Conservation (phyloP, 2,888 invertebrate species). For the Leptogaster cylindrica region DNA sequence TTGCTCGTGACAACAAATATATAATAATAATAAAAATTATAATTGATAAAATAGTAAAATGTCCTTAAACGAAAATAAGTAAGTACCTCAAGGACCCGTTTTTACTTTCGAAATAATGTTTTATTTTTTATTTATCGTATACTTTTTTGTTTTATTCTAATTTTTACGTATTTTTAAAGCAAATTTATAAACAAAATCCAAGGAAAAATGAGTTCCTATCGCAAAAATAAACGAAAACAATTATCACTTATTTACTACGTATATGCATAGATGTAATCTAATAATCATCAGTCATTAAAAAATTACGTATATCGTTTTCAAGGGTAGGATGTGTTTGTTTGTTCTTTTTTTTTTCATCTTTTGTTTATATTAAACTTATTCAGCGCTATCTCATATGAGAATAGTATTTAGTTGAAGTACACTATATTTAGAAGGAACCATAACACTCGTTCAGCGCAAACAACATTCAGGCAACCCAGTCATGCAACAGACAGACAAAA, state of each 20-base stretch:
- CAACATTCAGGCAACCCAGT: constrained; percentile 6
- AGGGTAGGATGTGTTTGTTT: constrained; percentile 37
- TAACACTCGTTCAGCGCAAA: constrained; percentile 1
- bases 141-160: constrained; percentile 30
- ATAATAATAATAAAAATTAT: background rate
- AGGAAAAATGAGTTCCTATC: constrained; percentile 20
- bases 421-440: constrained; percentile 26
- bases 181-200: constrained; percentile 27
- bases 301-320: constrained; percentile 55
- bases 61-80: constrained; percentile 2
- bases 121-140: constrained; percentile 35
- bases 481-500: constrained; percentile 13
- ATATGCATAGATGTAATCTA: constrained; percentile 43
- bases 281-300: constrained; percentile 53
- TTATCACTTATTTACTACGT: constrained; percentile 22
- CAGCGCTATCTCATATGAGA: constrained; percentile 25
- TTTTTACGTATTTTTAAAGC: too few relatives aligned
- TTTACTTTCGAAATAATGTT: too few relatives aligned
- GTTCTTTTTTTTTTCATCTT: constrained; percentile 30
- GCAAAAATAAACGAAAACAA: constrained; percentile 32
- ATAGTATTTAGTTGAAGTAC: constrained; percentile 20
- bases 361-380: constrained; percentile 5
- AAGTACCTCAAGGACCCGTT: constrained; percentile 36
- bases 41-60: too few relatives aligned
- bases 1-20: background rate